A percentile compares a stretch with the other conserved stretches of the same genome.
Evolutionary conservation across 2,113 vertebrate genomes (phyloP).

Genomic region (Thamnophis sirtalis): DNA sequence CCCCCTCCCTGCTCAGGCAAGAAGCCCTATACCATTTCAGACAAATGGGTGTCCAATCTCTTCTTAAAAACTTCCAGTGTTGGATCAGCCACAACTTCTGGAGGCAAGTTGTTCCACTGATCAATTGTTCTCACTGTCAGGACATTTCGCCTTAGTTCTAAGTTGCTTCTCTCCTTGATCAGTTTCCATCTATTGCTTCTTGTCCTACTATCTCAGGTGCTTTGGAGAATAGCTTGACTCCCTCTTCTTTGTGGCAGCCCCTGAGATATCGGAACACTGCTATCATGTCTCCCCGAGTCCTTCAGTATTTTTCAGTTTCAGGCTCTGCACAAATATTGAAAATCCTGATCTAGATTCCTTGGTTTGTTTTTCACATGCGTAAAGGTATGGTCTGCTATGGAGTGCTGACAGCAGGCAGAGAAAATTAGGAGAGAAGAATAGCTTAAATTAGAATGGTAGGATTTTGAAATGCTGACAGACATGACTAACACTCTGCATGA

Average conservation of each 20-base stretch:
- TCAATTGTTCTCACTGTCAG: neutral
- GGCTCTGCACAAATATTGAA: neutral
- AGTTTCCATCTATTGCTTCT: neutral
- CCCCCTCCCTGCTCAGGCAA: neutral
- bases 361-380: neutral
- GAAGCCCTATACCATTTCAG: neutral
- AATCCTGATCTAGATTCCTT: neutral
- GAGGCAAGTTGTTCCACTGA: neutral
- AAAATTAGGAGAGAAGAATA: neutral
- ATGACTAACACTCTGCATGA: neutral
- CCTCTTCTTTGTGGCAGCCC: neutral
- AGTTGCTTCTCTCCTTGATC: neutral
- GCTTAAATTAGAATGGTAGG: neutral
- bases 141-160: neutral
- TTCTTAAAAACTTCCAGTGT: neutral
- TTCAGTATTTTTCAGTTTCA: neutral
- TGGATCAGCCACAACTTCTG: neutral
- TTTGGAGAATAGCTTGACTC: neutral
- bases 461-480: slow-evolving; percentile 7
- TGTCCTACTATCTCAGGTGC: neutral
- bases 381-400: neutral
- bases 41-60: neutral
- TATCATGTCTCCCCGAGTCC: neutral
- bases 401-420: neutral
- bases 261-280: neutral